Percentiles rank a stretch among this genome's conserved stretches.
Evolutionary conservation across 2,113 vertebrate species (phyloP).

Genomic region (Hiodon alosoides): DNA sequence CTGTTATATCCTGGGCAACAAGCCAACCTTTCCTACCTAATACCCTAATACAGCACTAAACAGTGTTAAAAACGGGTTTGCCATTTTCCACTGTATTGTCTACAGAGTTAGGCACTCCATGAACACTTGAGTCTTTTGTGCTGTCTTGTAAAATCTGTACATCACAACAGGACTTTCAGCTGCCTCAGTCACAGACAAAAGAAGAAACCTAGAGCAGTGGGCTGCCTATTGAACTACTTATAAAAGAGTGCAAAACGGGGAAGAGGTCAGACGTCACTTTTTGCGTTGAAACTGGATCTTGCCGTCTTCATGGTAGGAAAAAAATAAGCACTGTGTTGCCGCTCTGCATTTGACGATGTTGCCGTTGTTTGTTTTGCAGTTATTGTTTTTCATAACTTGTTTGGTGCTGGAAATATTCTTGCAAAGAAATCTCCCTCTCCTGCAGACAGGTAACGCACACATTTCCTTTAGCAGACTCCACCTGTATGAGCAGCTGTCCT

Average conservation of each 20-base stretch:
- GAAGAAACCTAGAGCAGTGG: conserved; percentile 3
- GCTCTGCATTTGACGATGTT: background rate
- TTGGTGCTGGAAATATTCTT: background rate
- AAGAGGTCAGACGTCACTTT: background rate
- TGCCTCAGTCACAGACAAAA: conserved; percentile 27
- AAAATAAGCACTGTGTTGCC: background rate
- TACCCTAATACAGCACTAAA: conserved; percentile 34
- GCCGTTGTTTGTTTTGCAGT: background rate
- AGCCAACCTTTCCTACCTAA: conserved; percentile 57
- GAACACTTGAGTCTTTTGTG: conserved; percentile 29
- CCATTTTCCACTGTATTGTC: conserved; percentile 33
- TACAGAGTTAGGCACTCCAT: background rate
- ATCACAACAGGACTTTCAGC: conserved; percentile 18
- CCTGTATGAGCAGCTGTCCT: background rate
- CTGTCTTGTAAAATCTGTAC: conserved; percentile 17
- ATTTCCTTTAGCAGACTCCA: background rate
- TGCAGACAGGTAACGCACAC: background rate
- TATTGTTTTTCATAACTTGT: background rate
- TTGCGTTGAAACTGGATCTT: background rate
- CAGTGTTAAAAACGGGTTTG: conserved; percentile 33
- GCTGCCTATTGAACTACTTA: background rate
- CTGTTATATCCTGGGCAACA: conserved; percentile 76
- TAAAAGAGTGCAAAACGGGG: background rate
- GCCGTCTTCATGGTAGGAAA: background rate
- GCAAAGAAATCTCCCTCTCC: background rate